These are phyloP conservation scores for Protobothrops flavoviridis DNA, from an alignment of 2,113 vertebrate species.

Conservation along the genomic window DNA sequence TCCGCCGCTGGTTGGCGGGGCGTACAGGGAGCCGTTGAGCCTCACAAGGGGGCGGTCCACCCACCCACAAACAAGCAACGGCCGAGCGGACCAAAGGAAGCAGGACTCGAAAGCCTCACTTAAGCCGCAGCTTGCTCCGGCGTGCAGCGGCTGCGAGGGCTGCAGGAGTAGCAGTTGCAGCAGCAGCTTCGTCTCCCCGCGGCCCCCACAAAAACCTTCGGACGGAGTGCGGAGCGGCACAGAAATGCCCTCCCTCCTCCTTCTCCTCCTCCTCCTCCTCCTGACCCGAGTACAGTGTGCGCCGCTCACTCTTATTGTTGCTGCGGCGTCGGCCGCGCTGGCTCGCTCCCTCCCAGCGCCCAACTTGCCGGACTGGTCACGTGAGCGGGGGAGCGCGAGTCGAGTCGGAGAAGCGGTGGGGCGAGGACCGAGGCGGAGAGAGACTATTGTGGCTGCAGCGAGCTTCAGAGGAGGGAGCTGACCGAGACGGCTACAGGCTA, in stretches of 20 bases:
- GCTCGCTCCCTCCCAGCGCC: neutral
- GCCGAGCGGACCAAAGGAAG: neutral
- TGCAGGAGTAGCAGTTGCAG: neutral
- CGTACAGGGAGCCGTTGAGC: neutral
- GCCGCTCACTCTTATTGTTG: conserved; percentile 3
- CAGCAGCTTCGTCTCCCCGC: neutral
- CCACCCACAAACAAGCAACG: neutral
- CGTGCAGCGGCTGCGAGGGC: neutral
- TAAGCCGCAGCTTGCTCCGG: neutral
- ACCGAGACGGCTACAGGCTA: neutral
- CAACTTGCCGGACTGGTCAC: conserved; percentile 30
- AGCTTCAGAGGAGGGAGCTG: neutral
- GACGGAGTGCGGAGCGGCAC: neutral
- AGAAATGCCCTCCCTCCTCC: neutral
- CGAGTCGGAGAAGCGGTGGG: neutral
- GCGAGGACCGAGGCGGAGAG: neutral
- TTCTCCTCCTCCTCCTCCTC: neutral
- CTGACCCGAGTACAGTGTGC: neutral
- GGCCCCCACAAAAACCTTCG: neutral
- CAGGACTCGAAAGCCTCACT: neutral
- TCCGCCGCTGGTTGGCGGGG: neutral
- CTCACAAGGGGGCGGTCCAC: conserved; percentile 14
- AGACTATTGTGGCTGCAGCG: neutral
- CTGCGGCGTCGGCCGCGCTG: neutral
- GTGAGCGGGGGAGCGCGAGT: neutral